Evolutionary conservation across 1,140 invertebrate species (phyloP), one percentile per base, ranked within the genome.

Genomic region (Eubasilissa regina): DNA sequence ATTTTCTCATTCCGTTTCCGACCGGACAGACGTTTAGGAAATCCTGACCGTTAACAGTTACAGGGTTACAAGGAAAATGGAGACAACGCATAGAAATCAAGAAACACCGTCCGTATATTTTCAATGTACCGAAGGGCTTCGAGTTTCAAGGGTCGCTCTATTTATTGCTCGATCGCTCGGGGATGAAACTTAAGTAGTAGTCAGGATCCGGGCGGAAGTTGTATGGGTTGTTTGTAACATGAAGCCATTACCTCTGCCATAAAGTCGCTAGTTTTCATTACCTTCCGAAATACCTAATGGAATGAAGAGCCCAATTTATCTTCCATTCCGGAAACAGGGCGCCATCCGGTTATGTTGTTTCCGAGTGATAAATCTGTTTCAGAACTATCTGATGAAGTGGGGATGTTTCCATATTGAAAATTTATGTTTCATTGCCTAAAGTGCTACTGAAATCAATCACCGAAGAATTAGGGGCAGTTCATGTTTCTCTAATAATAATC

Each of bases 231-330:
- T 81, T 72, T 81, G 79, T 64, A 81, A 72, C 75, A 76, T 68
- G 55, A 75, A 55, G 44, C 77, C 77, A 81, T 81, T 81, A 81
- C 80, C 80, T 81, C 51, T 17, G 80, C 76, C 76, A 77, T 81
- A 78, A 78, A 81, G 73, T 81, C 80, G 77, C 51, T 74, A 60
- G 80, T 74, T 81, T 81, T 81, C 80, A 78, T 81, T 81, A 78
- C 80, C 60, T 78, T 78, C 80, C 70, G 58, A 81, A 78, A 81
- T 81, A 79, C 72, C 47, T 81, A 78, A 78, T 78, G 76, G 72
- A 75, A 81, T 81, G 76, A 78, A 81, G 66, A 75, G 77, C 55
- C 64, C 66, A 75, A 81, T 81, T 79, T 81, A 78, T 81, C 77
- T 81, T 25, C 72, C 72, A 44, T 70, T 80, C 44, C 70, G 51